Conservation (phyloP, 2,113 vertebrate genomes). For the Paratilapia polleni region DNA sequence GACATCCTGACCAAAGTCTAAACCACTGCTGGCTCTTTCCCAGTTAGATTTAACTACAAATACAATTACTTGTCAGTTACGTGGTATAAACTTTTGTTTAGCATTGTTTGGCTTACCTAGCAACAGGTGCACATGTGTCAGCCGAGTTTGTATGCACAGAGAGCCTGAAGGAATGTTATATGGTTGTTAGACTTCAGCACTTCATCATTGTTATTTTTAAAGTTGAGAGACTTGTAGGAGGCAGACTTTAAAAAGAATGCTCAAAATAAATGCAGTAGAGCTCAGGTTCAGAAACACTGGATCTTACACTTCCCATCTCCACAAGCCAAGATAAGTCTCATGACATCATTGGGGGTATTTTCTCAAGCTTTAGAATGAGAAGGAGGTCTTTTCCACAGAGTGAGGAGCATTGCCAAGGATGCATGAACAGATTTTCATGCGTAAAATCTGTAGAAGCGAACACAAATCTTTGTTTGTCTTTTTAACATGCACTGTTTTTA, state of each 20-base stretch:
- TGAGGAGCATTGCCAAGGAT: background rate
- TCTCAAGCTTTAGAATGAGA: background rate
- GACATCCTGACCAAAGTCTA: slow-evolving; percentile 51
- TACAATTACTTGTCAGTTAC: slow-evolving; percentile 1
- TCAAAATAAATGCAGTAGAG: background rate
- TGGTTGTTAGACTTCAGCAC: background rate
- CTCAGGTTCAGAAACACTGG: background rate
- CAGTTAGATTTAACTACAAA: background rate
- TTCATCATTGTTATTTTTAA: background rate
- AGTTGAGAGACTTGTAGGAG: background rate
- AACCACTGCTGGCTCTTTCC: slow-evolving; percentile 17
- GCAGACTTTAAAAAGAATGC: background rate
- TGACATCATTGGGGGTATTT: background rate
- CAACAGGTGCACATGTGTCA: slow-evolving; percentile 55
- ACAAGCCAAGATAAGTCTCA: background rate
- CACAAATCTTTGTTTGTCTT: background rate
- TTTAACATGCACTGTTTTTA: background rate
- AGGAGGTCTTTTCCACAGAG: background rate
- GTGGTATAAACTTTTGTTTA: slow-evolving; percentile 41
- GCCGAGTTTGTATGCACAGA: background rate
- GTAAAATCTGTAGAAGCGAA: background rate
- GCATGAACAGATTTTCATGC: background rate
- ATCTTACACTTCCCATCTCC: background rate
- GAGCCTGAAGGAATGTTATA: background rate
- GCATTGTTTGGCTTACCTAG: slow-evolving; percentile 58